Evolutionary conservation across 2,888 invertebrate genomes (phyloP), one percentile per base, ranked within the genome.

Genomic region (Drosophila picticornis): DNA sequence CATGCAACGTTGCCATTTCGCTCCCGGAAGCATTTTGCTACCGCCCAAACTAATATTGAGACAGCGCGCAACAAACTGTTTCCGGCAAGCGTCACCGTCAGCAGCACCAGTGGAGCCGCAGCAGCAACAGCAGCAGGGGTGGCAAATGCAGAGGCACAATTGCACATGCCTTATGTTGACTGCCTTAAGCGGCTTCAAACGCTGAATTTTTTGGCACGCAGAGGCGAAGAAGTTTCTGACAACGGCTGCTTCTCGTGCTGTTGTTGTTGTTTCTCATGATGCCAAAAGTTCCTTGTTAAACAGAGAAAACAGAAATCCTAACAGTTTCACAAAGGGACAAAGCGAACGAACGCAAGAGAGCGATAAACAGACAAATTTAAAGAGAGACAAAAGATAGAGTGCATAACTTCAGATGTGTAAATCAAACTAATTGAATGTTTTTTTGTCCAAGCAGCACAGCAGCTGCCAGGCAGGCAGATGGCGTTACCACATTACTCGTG

Each of bases 381-480:
- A 38, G 32, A 50, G 38, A 59, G 32, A 29, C 6, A 31, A 34
- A 31, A 31, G 25, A 25, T 29, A 36, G 51, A 60, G 25, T 22
- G 38, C 48, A 63, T 55, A 59, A 81, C 86, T 64, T 75, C 75
- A 77, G 82, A 74, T 82, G 88, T 86, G 90, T 88, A 86, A 86
- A 86, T 86, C 86, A 88, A 86, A 90, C 90, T 86, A 86, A 86
- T 86, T 90, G 90, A 90, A 86, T 86, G 90, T 86, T 90, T 90
- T 86, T 86, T 89, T 46, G 69, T 77, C 68, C 67, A 72, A 73
- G 77, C 80, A 58, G 27, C 80, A 75, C 73, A 73, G 84, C 82
- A 77, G 65, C 69, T 80, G 83, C 70, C 86, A 77, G 16, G 62
- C 25, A 16, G 16, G 51, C 77, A 72, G 70, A 82, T 71, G 65